Evolutionary conservation across 2,797 vertebrate species (phyloP), one percentile per base, ranked within the genome.

Genomic region (Cephalopachus bancanus): DNA sequence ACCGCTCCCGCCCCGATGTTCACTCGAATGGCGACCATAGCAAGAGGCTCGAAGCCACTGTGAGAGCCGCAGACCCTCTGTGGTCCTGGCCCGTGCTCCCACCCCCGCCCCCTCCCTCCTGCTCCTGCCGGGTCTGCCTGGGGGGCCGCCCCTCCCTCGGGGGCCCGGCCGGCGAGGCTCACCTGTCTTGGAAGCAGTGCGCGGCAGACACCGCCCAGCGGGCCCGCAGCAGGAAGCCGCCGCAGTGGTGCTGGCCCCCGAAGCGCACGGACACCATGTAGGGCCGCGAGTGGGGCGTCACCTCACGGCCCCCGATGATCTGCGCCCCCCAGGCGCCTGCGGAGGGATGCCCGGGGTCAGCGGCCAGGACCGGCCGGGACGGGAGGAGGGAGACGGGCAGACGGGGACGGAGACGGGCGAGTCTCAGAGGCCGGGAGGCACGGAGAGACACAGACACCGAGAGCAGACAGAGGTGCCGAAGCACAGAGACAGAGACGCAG

Each of bases 121-220:
- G 37, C 2, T 3, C 37, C 37, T 37, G 37, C 37, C 37, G 37
- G 37, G 37, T 37, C 37, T 37, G 37, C 37, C 37, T 37, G 37
- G 37, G 37, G 37, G 37, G 37, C 37, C 37, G 37, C 37, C 37
- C 37, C 37, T 37, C 37, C 37, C 37, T 37, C 37, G 12, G 44
- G 28, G 22, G 7, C 28, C 51, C 1, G 16, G 28, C n/a, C 17
- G 37, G 53, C 2, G 15, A 22, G 28, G 49, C 94, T 96, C 91
- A 97, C 97, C 96, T 81, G 91, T 98, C 83, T 0, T 95, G 33
- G 86, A 98, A 53, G 97, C 98, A 99, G 94, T 98, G 98, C 60
- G 98, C 98, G 0, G 98, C 98, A 0, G 98, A 98, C 94, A 98
- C 95, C 86, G 99, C 98, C 98, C 98, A 99, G 57, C 3, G 92